Conservation (phyloP, 2,888 invertebrate species). For the Pachymerium ferrugineum region DNA sequence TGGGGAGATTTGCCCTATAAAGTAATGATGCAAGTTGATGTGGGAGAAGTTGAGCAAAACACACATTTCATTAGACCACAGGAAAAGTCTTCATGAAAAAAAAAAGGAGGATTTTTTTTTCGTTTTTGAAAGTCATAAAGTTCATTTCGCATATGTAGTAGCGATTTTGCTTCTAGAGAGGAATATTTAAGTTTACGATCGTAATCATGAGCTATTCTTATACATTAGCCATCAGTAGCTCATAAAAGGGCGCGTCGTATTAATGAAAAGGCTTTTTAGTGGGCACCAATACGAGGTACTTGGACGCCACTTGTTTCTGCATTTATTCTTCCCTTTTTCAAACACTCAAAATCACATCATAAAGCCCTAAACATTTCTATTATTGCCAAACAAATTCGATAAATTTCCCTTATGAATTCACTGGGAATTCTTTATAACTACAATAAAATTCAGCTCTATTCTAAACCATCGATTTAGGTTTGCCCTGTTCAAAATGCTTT, state of each 20-base stretch:
- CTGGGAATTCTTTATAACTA: not conserved
- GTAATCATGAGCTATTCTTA: slow-evolving; percentile 23
- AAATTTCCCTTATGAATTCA: not conserved
- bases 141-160: not conserved
- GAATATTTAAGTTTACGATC: slow-evolving; percentile 28
- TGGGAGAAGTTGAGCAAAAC: too few species aligned
- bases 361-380: not conserved
- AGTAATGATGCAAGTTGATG: too few species aligned
- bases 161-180: not conserved
- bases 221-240: slow-evolving; percentile 27
- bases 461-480: too few species aligned
- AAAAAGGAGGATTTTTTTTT: too few species aligned
- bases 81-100: too few species aligned
- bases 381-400: not conserved
- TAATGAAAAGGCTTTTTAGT: slow-evolving; percentile 20
- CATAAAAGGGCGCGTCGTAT: not conserved
- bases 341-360: slow-evolving; percentile 2
- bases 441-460: too few species aligned
- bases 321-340: not conserved
- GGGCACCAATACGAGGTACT: slow-evolving; percentile 24
- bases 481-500: too few species aligned
- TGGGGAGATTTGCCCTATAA: too few species aligned
- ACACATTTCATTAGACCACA: too few species aligned
- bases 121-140: not conserved
- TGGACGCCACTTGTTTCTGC: slow-evolving; percentile 5